These are phyloP conservation scores for Emmelina monodactyla DNA, from an alignment of 2,888 invertebrate genomes.

Conservation along the genomic window DNA sequence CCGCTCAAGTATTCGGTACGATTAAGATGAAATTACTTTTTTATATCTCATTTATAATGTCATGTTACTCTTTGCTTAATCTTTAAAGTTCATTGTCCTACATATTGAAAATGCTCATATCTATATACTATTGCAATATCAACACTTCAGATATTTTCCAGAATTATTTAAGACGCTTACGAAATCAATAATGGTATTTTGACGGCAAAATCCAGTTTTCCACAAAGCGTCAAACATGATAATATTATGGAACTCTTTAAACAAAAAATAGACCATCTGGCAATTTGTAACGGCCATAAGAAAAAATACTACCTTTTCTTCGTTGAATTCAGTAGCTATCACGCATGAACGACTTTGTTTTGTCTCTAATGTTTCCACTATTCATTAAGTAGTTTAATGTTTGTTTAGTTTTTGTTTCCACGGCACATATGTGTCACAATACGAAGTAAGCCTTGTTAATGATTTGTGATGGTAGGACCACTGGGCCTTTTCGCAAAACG, in stretches of 20 bases:
- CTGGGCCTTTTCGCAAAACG: too few relatives aligned
- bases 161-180: too few relatives aligned
- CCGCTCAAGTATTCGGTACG: constrained; percentile 57
- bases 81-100: not conserved
- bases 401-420: not conserved
- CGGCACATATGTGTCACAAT: not conserved
- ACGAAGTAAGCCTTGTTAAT: too few relatives aligned
- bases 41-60: constrained; percentile 40
- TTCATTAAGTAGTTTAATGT: not conserved
- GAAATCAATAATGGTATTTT: constrained; percentile 1
- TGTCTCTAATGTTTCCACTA: constrained; percentile 14
- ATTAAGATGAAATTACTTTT: constrained; percentile 57
- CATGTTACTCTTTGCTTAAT: constrained; percentile 14
- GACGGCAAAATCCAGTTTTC: constrained; percentile 30
- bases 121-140: too few relatives aligned
- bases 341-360: constrained; percentile 35
- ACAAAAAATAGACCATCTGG: constrained; percentile 56
- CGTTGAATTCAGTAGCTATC: constrained; percentile 56
- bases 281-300: constrained; percentile 47
- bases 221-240: constrained; percentile 38
- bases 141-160: too few relatives aligned
- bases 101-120: too few relatives aligned
- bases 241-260: constrained; percentile 36
- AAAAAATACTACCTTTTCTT: constrained; percentile 43
- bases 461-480: not conserved